phyloP scores from a whole-genome alignment of 2,797 vertebrate species.

The Myotis planiceps region DNA sequence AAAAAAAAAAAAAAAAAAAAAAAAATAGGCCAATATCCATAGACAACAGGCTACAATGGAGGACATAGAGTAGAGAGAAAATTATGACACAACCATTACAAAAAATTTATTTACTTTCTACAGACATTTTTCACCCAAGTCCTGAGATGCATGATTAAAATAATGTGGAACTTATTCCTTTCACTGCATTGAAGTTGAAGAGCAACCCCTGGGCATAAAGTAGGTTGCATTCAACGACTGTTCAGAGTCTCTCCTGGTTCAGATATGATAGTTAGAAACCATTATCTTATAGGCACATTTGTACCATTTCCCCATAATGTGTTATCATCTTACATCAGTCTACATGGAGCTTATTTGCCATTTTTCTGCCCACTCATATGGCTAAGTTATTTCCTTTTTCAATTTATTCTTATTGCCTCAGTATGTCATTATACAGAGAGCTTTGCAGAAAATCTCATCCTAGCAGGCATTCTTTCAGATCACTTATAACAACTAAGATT shows the following conservation, averaged over 20 bases:
- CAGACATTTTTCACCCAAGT: conserved; percentile 33
- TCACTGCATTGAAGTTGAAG: conserved; percentile 1
- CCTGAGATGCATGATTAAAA: conserved; percentile 58
- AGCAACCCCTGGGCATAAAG: conserved; percentile 30
- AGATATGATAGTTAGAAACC: conserved; percentile 25
- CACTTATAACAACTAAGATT: conserved; percentile 36
- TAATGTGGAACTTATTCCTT: conserved; percentile 38
- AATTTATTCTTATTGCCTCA: conserved; percentile 58
- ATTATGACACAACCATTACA: neutral
- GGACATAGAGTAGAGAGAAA: neutral
- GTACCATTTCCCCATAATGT: conserved; percentile 71
- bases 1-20: conserved; percentile 28
- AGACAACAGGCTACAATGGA: neutral
- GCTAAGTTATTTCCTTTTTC: conserved; percentile 56
- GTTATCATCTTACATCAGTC: conserved; percentile 70
- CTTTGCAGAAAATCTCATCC: conserved; percentile 47
- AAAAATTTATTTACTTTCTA: conserved; percentile 53
- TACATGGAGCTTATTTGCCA: conserved; percentile 52
- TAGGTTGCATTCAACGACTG: conserved; percentile 28
- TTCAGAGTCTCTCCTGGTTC: conserved; percentile 4
- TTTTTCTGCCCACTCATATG: conserved; percentile 60
- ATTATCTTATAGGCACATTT: conserved; percentile 72
- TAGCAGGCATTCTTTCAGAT: conserved; percentile 10
- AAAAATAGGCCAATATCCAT: neutral
- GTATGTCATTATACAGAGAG: conserved; percentile 23